Conservation (phyloP, 2,797 vertebrate genomes). For the Falco concolor region DNA sequence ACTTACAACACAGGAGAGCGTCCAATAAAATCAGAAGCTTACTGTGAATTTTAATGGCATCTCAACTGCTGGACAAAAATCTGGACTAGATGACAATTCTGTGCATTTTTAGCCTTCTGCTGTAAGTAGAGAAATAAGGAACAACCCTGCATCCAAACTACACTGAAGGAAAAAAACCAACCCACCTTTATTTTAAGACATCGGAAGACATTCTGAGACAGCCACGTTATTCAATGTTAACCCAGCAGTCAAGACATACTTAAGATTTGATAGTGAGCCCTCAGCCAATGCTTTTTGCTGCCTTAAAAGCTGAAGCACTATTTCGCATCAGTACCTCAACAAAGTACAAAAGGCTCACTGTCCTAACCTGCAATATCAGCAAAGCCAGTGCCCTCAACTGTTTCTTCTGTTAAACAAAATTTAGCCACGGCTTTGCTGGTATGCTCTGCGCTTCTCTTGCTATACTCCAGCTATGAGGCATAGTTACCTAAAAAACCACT, state of each 20-base stretch:
- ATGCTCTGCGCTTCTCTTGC: neutral
- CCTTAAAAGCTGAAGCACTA: neutral
- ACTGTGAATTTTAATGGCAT: neutral
- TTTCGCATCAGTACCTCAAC: neutral
- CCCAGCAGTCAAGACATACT: neutral
- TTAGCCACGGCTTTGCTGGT: neutral
- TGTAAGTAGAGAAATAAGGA: neutral
- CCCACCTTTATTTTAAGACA: neutral
- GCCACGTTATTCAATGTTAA: fast-evolving
- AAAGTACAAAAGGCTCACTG: neutral
- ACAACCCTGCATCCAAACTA: neutral
- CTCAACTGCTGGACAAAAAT: neutral
- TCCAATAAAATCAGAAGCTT: neutral
- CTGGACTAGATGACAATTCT: neutral
- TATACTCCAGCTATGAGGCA: neutral
- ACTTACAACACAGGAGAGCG: neutral
- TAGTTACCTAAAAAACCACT: neutral
- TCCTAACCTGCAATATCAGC: neutral
- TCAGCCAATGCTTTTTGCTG: neutral
- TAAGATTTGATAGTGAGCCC: neutral
- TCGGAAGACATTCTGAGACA: neutral
- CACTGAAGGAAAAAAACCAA: neutral
- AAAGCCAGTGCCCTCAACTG: neutral
- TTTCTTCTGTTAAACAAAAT: neutral
- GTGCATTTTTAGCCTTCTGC: neutral